Evolutionary conservation across 2,797 vertebrate species (phyloP).

Genomic region (Hoplostethus mediterraneus): DNA sequence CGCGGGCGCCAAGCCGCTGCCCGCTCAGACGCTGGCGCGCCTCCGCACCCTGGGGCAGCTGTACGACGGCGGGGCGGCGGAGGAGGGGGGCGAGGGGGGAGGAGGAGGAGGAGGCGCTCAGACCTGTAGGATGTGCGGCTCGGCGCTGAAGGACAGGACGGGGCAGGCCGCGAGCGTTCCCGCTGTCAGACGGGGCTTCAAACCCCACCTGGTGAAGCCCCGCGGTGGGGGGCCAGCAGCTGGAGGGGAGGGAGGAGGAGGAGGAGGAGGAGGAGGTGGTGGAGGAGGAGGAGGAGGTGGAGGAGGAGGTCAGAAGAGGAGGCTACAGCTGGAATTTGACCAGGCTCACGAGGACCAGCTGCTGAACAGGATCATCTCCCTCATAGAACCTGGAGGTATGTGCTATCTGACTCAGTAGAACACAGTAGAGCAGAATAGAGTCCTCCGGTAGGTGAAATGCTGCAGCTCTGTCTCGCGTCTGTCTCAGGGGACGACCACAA

Average conservation of each 20-base stretch:
- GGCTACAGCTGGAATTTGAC: slow-evolving; percentile 91
- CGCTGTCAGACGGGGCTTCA: slow-evolving; percentile 69
- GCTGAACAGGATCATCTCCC: slow-evolving; percentile 89
- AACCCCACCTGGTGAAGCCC: slow-evolving; percentile 79
- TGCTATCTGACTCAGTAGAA: slow-evolving; percentile 9
- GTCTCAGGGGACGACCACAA: slow-evolving; percentile 89
- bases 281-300: slow-evolving; percentile 27
- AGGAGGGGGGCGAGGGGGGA: slow-evolving; percentile 74
- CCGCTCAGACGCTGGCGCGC: slow-evolving; percentile 87
- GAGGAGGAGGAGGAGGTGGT: slow-evolving; percentile 16
- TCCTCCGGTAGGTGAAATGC: background rate
- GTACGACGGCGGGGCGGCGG: slow-evolving; percentile 67
- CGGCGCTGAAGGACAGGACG: slow-evolving; percentile 76
- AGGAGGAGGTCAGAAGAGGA: slow-evolving; percentile 81
- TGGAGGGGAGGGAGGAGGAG: slow-evolving; percentile 30
- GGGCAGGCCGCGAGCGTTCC: slow-evolving; percentile 45
- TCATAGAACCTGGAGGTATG: slow-evolving; percentile 89
- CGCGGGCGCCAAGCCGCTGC: slow-evolving; percentile 87
- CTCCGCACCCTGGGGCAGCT: slow-evolving; percentile 84
- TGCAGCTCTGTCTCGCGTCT: background rate
- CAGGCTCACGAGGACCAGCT: slow-evolving; percentile 88
- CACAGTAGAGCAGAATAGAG: background rate
- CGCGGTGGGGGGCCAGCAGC: slow-evolving; percentile 45
- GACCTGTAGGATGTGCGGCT: slow-evolving; percentile 88
- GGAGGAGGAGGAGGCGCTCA: slow-evolving; percentile 16